phyloP scores from a whole-genome alignment of 2,888 invertebrate species.

The Cantharis flavilabris region DNA sequence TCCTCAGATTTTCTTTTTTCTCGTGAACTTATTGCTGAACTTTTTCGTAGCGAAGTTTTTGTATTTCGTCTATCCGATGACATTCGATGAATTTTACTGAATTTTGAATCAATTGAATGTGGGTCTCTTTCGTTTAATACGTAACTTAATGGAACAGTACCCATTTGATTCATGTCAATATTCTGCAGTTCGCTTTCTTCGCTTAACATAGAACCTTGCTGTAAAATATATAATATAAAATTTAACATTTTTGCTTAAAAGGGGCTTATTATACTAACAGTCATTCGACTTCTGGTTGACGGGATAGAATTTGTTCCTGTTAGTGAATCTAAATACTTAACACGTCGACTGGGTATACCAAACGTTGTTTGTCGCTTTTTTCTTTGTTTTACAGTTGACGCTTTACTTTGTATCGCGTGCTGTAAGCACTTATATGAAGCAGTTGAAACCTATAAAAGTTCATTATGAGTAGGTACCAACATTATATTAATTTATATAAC shows the following conservation, averaged over 20 bases:
- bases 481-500: not conserved
- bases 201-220: not conserved
- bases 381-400: not conserved
- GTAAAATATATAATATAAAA: not conserved
- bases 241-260: not conserved
- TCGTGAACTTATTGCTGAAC: not conserved
- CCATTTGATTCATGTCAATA: not conserved
- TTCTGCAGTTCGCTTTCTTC: not conserved
- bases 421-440: slow-evolving; percentile 11
- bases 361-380: slow-evolving; percentile 3
- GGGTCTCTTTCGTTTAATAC: not conserved
- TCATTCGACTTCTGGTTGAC: slow-evolving; percentile 1
- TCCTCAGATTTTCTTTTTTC: not conserved
- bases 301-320: not conserved
- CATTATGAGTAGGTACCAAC: not conserved
- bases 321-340: slow-evolving; percentile 5
- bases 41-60: not conserved
- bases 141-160: not conserved
- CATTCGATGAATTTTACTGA: not conserved
- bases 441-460: slow-evolving; percentile 6
- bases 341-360: not conserved
- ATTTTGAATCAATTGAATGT: not conserved
- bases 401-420: not conserved
- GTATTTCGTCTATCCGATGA: not conserved
- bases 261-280: not conserved